These are phyloP conservation scores for Menidia menidia DNA, from an alignment of 2,797 vertebrate species.

Conservation along the genomic window DNA sequence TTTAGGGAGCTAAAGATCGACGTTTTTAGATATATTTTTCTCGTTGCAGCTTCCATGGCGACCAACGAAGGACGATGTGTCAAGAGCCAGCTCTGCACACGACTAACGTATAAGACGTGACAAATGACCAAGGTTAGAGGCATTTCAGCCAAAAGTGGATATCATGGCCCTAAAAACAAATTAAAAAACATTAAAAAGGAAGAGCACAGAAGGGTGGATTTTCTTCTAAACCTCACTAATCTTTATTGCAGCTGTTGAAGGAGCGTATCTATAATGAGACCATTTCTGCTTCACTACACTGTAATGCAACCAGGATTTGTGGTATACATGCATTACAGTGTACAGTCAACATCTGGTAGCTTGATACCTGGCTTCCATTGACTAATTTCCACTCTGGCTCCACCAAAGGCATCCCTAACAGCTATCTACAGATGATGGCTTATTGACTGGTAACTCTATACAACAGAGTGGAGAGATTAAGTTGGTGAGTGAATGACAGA, in stretches of 20 bases:
- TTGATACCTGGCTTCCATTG: constrained; percentile 61
- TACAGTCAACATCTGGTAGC: constrained; percentile 24
- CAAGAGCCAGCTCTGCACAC: too few relatives aligned
- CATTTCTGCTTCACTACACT: neutral
- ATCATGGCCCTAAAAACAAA: neutral
- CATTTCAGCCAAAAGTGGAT: neutral
- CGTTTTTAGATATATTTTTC: too few relatives aligned
- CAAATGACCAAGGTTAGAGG: neutral
- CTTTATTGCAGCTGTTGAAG: neutral
- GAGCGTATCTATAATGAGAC: neutral
- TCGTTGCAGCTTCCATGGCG: too few relatives aligned
- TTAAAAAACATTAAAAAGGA: neutral
- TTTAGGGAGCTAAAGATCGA: too few relatives aligned
- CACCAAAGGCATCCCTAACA: constrained; percentile 49
- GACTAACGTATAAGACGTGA: too few relatives aligned
- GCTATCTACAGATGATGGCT: constrained; percentile 50
- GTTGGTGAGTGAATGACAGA: constrained; percentile 61
- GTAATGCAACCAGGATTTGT: constrained; percentile 9
- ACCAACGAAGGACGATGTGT: too few relatives aligned
- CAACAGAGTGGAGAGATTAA: constrained; percentile 66
- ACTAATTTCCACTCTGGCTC: constrained; percentile 62
- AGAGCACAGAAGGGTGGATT: constrained; percentile 33
- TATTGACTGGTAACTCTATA: constrained; percentile 76
- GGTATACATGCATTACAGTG: constrained; percentile 4
- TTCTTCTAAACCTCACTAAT: neutral